Conservation (phyloP, 2,797 vertebrate genomes). For the Hoplostethus atlanticus region DNA sequence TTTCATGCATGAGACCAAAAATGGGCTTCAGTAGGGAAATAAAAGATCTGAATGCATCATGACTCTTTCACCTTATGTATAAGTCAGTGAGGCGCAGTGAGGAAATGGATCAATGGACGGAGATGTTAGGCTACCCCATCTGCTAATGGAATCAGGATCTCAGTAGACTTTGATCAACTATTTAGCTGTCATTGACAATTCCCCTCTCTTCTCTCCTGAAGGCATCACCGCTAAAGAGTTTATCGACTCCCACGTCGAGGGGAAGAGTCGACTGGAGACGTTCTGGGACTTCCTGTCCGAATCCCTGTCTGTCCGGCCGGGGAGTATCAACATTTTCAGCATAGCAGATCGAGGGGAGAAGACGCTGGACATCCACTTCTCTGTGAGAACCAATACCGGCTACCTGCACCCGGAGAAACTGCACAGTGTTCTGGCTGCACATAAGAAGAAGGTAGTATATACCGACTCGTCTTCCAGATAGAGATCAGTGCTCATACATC, state of each 20-base stretch:
- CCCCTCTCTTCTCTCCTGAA: slow-evolving; percentile 67
- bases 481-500: slow-evolving; percentile 74
- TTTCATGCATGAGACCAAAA: slow-evolving; percentile 35
- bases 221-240: slow-evolving; percentile 87
- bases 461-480: slow-evolving; percentile 64
- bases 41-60: slow-evolving; percentile 30
- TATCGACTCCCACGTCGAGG: slow-evolving; percentile 74
- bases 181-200: slow-evolving; percentile 66
- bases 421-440: slow-evolving; percentile 78
- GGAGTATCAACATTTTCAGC: slow-evolving; percentile 82
- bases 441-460: slow-evolving; percentile 84
- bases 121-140: slow-evolving; percentile 49
- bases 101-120: slow-evolving; percentile 56
- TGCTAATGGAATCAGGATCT: slow-evolving; percentile 66
- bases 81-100: slow-evolving; percentile 38
- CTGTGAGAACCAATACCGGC: slow-evolving; percentile 73
- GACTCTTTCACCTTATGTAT: slow-evolving; percentile 44
- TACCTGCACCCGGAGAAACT: slow-evolving; percentile 86
- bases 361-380: slow-evolving; percentile 83
- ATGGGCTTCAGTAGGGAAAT: slow-evolving; percentile 32
- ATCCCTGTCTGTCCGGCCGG: slow-evolving; percentile 74
- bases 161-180: slow-evolving; percentile 67
- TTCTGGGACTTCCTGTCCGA: slow-evolving; percentile 86
- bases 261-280: slow-evolving; percentile 77
- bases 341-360: slow-evolving; percentile 74